phyloP scores from a whole-genome alignment of 2,797 vertebrate genomes.

The Pteronotus mesoamericanus region DNA sequence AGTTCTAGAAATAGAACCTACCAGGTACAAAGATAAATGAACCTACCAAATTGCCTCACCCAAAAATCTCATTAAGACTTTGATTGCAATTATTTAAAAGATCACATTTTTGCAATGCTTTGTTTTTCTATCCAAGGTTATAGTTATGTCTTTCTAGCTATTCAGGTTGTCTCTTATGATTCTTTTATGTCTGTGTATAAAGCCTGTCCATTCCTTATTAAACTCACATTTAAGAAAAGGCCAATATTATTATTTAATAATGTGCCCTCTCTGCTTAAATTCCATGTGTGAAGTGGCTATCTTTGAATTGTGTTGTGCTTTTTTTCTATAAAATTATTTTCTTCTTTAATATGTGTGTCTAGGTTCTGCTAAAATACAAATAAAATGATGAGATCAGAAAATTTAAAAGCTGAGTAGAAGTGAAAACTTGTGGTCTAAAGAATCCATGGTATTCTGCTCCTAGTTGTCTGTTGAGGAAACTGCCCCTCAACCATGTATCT shows the following conservation, averaged over 20 bases:
- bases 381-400: slow-evolving; percentile 14
- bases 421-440: background rate
- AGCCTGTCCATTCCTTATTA: background rate
- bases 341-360: background rate
- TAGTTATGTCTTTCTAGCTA: slow-evolving; percentile 6
- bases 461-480: background rate
- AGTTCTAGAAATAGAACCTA: background rate
- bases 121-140: background rate
- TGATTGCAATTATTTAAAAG: slow-evolving; percentile 32
- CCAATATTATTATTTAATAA: background rate
- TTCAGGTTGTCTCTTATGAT: background rate
- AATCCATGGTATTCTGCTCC: background rate
- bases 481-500: background rate
- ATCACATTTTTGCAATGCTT: background rate
- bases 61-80: background rate
- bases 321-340: slow-evolving; percentile 20
- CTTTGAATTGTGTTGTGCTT: background rate
- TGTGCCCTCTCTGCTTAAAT: background rate
- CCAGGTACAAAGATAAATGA: background rate
- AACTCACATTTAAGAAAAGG: background rate
- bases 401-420: background rate
- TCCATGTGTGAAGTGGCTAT: background rate
- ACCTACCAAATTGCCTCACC: background rate
- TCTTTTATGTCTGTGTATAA: background rate
- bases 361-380: slow-evolving; percentile 11